Conservation (phyloP, 2,797 vertebrate genomes). For the Chelonia mydas region DNA sequence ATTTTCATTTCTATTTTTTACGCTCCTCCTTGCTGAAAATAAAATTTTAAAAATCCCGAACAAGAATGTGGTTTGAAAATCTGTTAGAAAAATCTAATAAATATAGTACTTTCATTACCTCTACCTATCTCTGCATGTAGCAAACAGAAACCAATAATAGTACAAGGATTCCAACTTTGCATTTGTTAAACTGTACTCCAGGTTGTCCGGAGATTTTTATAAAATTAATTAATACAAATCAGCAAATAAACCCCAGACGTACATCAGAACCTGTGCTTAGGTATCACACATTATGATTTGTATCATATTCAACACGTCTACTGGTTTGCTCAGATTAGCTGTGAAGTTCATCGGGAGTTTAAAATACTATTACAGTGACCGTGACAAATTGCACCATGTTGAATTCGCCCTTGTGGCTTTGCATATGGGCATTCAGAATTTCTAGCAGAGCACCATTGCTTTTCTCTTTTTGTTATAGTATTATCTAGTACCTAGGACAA, state of each 20-base stretch:
- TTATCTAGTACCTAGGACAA: background rate
- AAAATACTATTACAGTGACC: rapidly evolving
- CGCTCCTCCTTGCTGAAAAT: background rate
- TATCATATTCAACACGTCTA: background rate
- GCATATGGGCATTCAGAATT: rapidly evolving
- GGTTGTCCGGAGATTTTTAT: slow-evolving; percentile 1
- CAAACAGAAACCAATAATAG: background rate
- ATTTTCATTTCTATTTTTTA: background rate
- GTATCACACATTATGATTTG: background rate
- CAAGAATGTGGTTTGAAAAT: background rate
- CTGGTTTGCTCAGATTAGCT: rapidly evolving
- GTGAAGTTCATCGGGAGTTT: rapidly evolving
- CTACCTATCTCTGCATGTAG: background rate
- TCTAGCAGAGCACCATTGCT: background rate
- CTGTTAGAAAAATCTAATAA: background rate
- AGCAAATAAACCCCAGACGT: slow-evolving; percentile 25
- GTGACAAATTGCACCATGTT: background rate
- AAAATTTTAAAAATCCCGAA: background rate
- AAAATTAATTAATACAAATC: background rate
- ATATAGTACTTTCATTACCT: background rate
- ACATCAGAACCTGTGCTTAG: slow-evolving; percentile 54
- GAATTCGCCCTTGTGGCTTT: rapidly evolving
- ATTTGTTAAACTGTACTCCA: slow-evolving; percentile 64
- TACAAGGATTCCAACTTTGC: background rate
- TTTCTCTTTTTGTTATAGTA: background rate